Percentiles rank a stretch among this genome's conserved stretches.
Evolutionary conservation across 2,797 vertebrate genomes (phyloP).

Genomic region (Toxotes lorentzi): DNA sequence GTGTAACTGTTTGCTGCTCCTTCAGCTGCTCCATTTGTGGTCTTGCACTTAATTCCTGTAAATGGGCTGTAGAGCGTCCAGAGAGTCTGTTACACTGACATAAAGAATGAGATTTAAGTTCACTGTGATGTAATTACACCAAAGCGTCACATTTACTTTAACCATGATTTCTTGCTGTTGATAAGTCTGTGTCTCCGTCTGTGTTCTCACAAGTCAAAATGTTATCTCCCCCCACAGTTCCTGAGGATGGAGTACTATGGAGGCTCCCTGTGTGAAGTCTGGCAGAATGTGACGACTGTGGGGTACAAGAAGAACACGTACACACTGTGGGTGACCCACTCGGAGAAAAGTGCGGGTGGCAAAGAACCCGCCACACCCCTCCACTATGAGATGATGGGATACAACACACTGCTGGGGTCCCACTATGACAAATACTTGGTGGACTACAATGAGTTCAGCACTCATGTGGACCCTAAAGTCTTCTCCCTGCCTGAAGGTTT

Average conservation of each 20-base stretch:
- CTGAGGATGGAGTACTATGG: constrained; percentile 84
- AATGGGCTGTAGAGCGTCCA: neutral
- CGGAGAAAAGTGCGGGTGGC: constrained; percentile 66
- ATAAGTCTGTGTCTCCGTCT: neutral
- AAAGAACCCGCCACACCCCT: constrained; percentile 70
- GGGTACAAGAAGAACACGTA: constrained; percentile 87
- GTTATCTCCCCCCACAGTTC: constrained; percentile 72
- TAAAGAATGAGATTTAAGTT: neutral
- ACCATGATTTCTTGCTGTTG: neutral
- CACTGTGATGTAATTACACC: neutral
- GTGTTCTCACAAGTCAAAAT: neutral
- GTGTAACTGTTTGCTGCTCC: neutral
- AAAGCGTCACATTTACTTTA: neutral
- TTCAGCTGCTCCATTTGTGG: neutral
- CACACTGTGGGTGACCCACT: constrained; percentile 86
- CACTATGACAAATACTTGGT: constrained; percentile 90
- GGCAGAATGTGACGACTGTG: constrained; percentile 85
- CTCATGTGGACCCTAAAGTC: constrained; percentile 71
- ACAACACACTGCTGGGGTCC: constrained; percentile 88
- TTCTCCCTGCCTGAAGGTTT: constrained; percentile 84
- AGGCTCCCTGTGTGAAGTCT: constrained; percentile 85
- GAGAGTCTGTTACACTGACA: neutral
- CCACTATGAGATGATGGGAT: constrained; percentile 89
- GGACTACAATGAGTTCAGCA: constrained; percentile 83
- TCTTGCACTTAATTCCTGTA: neutral